phyloP scores from a whole-genome alignment of 2,113 vertebrate genomes.

The Salvelinus namaycush region DNA sequence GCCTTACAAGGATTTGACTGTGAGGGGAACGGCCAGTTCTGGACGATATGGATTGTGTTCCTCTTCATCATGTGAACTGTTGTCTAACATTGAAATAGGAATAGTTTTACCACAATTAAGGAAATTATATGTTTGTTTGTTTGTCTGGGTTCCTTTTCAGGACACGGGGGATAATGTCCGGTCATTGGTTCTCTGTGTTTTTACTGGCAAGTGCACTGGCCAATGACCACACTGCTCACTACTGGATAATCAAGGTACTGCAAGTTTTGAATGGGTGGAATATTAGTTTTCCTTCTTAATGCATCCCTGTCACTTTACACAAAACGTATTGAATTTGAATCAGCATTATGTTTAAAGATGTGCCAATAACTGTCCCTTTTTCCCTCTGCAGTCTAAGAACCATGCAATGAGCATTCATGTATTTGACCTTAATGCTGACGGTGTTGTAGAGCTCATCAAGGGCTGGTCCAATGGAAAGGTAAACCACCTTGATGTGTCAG shows the following conservation, averaged over 20 bases:
- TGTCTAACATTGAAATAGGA: neutral
- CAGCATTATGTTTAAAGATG: no score
- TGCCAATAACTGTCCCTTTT: conserved; percentile 11
- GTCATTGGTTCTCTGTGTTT: conserved; percentile 91
- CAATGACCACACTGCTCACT: conserved; percentile 87
- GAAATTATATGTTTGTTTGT: neutral
- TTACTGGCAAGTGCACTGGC: conserved; percentile 87
- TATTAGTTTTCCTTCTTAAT: no score
- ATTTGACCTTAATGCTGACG: conserved; percentile 93
- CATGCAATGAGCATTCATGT: conserved; percentile 94
- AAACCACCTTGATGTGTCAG: conserved; percentile 32
- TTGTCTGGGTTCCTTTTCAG: conserved; percentile 59
- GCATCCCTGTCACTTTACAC: no score
- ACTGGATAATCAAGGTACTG: conserved; percentile 95
- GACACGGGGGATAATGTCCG: conserved; percentile 96
- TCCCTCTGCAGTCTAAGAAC: conserved; percentile 88
- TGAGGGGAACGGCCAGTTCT: conserved; percentile 90
- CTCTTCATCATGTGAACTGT: neutral
- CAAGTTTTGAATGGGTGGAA: neutral
- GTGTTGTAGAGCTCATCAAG: conserved; percentile 94
- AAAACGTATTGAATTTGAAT: no score
- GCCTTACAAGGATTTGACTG: conserved; percentile 92
- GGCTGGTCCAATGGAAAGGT: conserved; percentile 99
- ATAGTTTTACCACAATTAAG: no score
- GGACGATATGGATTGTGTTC: conserved; percentile 83